Evolutionary conservation across 2,113 vertebrate species (phyloP), one percentile per base, ranked within the genome.

Genomic region (Panthera uncia): DNA sequence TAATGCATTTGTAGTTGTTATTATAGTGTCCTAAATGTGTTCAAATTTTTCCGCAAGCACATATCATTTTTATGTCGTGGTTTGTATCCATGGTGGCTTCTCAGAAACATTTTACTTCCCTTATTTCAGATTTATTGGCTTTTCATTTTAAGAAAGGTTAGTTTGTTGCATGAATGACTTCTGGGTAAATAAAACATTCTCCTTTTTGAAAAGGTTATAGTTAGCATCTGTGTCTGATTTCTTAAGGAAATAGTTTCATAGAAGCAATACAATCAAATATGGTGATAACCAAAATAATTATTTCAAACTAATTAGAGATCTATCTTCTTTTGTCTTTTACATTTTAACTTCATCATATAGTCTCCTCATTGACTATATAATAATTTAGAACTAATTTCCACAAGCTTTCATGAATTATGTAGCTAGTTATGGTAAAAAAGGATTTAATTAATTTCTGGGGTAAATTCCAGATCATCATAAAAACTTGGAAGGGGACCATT

Each of bases 361-460:
- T 92, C 33, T 91, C 88, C 33, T 80, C 29, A 92, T 55, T 92
- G 82, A 63, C 76, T 91, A 81, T 83, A 66, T 68, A 38, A 36
- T 69, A 89, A 96, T 92, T 97, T 96, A 89, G 36, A 95, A 95
- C 92, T 96, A 74, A 89, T 94, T 69, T 92, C 31, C 63, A 87
- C 1, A 80, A 80, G 50, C 61, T 83, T 97, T 80, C 87, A 94
- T 94, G 85, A 96, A 94, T 98, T 90, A 94, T 92, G 68, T 55
- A 52, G 36, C 89, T 95, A 81, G 36, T 92, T 86, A 92, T 78
- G n/a, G 41, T 83, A 63, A 89, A 94, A 95, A 89, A 7, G 3
- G 38, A 94, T 91, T 95, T 92, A 96, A 97, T 98, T 98, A 96
- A 96, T 97, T 98, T 97, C 84, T 95, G 61, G 95, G 76, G 83